These are phyloP conservation scores for Plumapathes pennacea DNA, from an alignment of 92 coral and sea anemone species.

Conservation along the genomic window DNA sequence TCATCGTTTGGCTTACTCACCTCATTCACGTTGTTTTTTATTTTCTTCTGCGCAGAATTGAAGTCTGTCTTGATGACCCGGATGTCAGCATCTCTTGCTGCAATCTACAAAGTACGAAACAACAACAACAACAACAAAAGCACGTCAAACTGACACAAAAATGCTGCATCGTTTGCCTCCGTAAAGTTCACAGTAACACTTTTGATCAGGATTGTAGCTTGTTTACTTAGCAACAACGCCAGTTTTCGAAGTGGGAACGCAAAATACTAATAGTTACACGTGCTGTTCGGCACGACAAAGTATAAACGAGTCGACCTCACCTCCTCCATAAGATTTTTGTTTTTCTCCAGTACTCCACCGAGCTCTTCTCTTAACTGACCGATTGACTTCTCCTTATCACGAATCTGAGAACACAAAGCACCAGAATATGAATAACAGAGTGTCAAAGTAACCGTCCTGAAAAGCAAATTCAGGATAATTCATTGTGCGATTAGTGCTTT, in stretches of 20 bases:
- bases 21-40: constrained; percentile 89
- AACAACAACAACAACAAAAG: background rate
- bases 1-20: constrained; percentile 25
- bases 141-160: no score
- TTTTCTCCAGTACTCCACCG: constrained; percentile 94
- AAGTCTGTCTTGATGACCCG: constrained; percentile 86
- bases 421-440: no score
- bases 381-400: constrained; percentile 88
- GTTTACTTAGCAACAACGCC: no score
- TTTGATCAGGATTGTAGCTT: no score
- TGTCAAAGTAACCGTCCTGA: no score
- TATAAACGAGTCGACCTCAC: constrained; percentile 7
- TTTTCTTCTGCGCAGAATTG: constrained; percentile 94
- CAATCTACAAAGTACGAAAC: constrained; percentile 55
- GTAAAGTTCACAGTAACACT: no score
- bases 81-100: constrained; percentile 88
- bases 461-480: no score
- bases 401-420: constrained; percentile 69
- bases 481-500: no score
- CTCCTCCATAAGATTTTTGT: constrained; percentile 84
- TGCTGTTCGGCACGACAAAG: no score
- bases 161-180: no score
- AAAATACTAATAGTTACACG: no score
- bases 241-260: no score
- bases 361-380: constrained; percentile 88